Evolutionary conservation across 2,888 invertebrate species (phyloP), one percentile per base, ranked within the genome.

Genomic region (Lycocerus yunnanus): DNA sequence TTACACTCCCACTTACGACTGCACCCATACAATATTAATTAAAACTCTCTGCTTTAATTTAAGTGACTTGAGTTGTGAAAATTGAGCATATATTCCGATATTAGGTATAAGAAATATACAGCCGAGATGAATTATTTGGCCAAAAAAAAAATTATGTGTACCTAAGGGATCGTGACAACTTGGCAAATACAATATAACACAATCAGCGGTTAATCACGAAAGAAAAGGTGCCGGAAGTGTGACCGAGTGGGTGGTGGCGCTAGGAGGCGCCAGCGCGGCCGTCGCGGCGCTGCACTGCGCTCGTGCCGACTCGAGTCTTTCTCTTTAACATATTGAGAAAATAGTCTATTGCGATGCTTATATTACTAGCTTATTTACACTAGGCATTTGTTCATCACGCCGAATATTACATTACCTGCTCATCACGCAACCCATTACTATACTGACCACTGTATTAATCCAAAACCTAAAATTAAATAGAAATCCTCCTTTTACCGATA

Each of bases 231-330:
- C 79, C 81, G 83, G 82, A 82, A 81, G 77, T 80, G 78, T 81
- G 80, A 81, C 78, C 79, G 80, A 79, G 82, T 77, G 83, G 81
- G 80, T 83, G 84, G 84, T 80, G 81, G 84, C 82, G 83, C 84
- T 83, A 84, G 85, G 84, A 83, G 85, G 84, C 85, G 84, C 85
- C 84, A 83, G 84, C 84, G 80, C 84, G 82, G 82, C 80, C 84
- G 83, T 84, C 85, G 82, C 84, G 83, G 81, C 84, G 83, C 83
- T 82, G 83, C 83, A 84, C 83, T 82, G 82, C 83, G 82, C 80
- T 82, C 82, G 82, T 79, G 79, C 75, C 79, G 73, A 71, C 76
- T 66, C 71, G 76, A 74, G 76, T 67, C 73, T 73, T 72, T 74
- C 74, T 58, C 76, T 68, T 76, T 66, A 61, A 71, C 76, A 76